Evolutionary conservation across 2,888 invertebrate genomes (phyloP).

Genomic region (Acleris cristana): DNA sequence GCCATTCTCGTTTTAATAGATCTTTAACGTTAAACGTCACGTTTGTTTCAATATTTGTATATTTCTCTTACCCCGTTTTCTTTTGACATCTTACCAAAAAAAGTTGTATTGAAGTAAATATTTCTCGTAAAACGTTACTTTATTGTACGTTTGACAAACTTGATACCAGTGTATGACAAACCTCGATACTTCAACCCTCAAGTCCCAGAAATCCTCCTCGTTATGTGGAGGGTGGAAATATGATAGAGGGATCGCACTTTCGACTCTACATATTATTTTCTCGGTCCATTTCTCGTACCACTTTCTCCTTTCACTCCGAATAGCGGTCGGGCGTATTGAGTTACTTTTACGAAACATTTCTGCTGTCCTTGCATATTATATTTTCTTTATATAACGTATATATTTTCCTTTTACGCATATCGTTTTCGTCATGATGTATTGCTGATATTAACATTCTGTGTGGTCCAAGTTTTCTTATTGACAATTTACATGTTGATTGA

Average conservation of each 20-base stretch:
- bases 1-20: too few relatives aligned
- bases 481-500: too few relatives aligned
- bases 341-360: slow-evolving; percentile 27
- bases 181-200: slow-evolving; percentile 7
- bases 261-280: slow-evolving; percentile 33
- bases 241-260: slow-evolving; percentile 33
- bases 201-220: slow-evolving; percentile 20
- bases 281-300: slow-evolving; percentile 35
- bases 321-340: slow-evolving; percentile 29
- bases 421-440: slow-evolving; percentile 2
- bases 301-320: slow-evolving; percentile 21
- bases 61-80: background rate
- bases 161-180: background rate
- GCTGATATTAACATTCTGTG: too few relatives aligned
- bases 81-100: too few relatives aligned
- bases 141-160: background rate
- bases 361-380: slow-evolving; percentile 25
- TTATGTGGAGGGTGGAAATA: slow-evolving; percentile 31
- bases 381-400: background rate
- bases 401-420: slow-evolving; percentile 22
- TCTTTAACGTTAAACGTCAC: too few relatives aligned
- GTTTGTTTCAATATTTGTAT: background rate
- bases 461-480: too few relatives aligned
- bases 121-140: too few relatives aligned
- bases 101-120: too few relatives aligned